Evolutionary conservation across 2,113 vertebrate species (phyloP), one percentile per base, ranked within the genome.

Genomic region (Nycticryphes semicollaris): DNA sequence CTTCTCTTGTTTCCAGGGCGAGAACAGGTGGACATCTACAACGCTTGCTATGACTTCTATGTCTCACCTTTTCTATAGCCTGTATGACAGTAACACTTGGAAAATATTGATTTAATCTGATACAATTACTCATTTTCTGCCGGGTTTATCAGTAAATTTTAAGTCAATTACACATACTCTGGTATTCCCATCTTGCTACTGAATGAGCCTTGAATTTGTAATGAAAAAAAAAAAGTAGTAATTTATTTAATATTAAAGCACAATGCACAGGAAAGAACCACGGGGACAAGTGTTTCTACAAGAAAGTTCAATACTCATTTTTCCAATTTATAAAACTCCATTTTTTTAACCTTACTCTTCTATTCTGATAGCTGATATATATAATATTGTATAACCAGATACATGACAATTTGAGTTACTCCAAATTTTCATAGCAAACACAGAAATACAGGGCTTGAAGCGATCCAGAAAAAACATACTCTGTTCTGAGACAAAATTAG

Each of bases 401-500:
- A 45, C 2, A n/a, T 53, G 8, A 6, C 10, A 56, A 76, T 79
- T 35, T 83, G 19, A 73, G 6, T 76, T 85, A 83, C 11, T 91
- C 8, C 1, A 57, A 37, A 69, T 93, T 85, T 92, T 77, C 45
- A 86, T 3, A 41, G 63, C 73, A 72, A 93, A 83, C 24, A 72
- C 10, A 80, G 64, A 81, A 89, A 89, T 43, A 74, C 4, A 63
- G 54, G 31, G 3, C 23, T 80, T 86, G n/a, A 73, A 86, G 21
- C 12, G 54, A 84, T 84, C 6, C 1, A 89, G 62, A 67, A 88
- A 53, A 77, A 37, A 35, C 25, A 81, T 25, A 66, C 18, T 73
- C 59, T 85, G n/a, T 69, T 93, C 79, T 14, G 5, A 92, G 47
- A 86, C 47, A 92, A 48, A 95, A 93, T 92, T 92, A 92, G 79